A percentile compares a stretch with the other conserved stretches of the same genome.
Conservation (phyloP, 2,888 invertebrate species). For the Meteorus cinctellus region DNA sequence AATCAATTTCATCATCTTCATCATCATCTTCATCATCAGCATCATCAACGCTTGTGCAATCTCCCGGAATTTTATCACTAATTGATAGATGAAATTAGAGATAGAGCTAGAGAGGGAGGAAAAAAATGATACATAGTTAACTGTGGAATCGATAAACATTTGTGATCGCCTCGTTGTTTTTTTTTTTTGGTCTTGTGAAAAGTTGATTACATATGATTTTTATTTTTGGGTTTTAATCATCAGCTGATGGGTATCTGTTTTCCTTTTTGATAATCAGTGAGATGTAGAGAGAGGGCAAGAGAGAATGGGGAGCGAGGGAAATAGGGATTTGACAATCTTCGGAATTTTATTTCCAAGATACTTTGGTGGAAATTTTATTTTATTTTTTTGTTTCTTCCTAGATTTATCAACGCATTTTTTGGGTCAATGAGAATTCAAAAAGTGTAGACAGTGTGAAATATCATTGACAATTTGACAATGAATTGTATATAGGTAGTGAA, state of each 20-base stretch:
- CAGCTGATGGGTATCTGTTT: not conserved
- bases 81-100: constrained; percentile 36
- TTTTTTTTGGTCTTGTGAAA: not conserved
- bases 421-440: constrained; percentile 4
- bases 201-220: not conserved
- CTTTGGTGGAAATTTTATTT: constrained; percentile 2
- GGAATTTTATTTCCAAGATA: not conserved
- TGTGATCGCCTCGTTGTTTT: constrained; percentile 11
- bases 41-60: constrained; percentile 69
- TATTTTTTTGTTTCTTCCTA: constrained; percentile 14
- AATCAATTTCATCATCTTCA: constrained; percentile 50
- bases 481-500: constrained; percentile 29
- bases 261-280: not conserved
- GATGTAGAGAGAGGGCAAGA: not conserved
- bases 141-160: constrained; percentile 38
- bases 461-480: constrained; percentile 4
- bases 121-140: constrained; percentile 29
- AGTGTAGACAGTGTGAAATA: constrained; percentile 36
- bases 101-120: constrained; percentile 29
- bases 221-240: not conserved
- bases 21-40: constrained; percentile 49
- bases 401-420: constrained; percentile 9
- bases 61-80: constrained; percentile 70
- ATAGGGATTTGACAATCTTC: not conserved
- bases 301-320: not conserved